Percentiles rank a stretch among this genome's conserved stretches.
Evolutionary conservation across 2,888 invertebrate species (phyloP).

Genomic region (Galerucella calmariensis): DNA sequence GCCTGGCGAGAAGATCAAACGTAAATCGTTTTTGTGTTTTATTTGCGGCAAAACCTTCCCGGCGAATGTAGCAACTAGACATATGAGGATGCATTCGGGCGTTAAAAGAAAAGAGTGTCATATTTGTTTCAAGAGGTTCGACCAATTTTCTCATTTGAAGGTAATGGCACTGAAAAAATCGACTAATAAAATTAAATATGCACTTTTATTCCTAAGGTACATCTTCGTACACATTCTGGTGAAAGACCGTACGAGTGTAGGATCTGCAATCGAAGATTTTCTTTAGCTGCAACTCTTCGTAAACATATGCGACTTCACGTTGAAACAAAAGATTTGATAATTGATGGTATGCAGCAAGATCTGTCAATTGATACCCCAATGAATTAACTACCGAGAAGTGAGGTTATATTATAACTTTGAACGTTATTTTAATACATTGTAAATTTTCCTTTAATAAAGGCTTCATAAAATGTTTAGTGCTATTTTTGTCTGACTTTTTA

Average conservation of each 20-base stretch:
- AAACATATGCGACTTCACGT: constrained; percentile 54
- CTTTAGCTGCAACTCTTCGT: constrained; percentile 54
- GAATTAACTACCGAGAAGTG: too few relatives aligned
- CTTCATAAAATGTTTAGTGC: too few relatives aligned
- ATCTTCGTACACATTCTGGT: constrained; percentile 67
- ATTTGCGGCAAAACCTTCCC: constrained; percentile 60
- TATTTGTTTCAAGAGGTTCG: constrained; percentile 61
- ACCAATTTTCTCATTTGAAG: constrained; percentile 62
- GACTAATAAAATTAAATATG: too few relatives aligned
- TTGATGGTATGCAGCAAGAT: neutral
- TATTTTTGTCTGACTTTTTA: too few relatives aligned
- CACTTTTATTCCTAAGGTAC: constrained; percentile 54
- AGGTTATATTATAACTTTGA: too few relatives aligned
- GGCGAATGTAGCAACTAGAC: constrained; percentile 58
- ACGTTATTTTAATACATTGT: too few relatives aligned
- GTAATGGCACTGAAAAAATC: constrained; percentile 47
- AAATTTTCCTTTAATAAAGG: too few relatives aligned
- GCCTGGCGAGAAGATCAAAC: constrained; percentile 56
- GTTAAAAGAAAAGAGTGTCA: constrained; percentile 61
- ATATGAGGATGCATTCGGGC: constrained; percentile 60
- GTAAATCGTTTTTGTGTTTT: constrained; percentile 57
- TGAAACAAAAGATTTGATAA: constrained; percentile 9
- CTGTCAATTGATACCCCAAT: too few relatives aligned
- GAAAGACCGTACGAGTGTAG: constrained; percentile 67
- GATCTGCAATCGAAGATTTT: constrained; percentile 63